A percentile compares a stretch with the other conserved stretches of the same genome.
Evolutionary conservation across 2,888 invertebrate species (phyloP).

Genomic region (Dyspetes luteomarginatus): DNA sequence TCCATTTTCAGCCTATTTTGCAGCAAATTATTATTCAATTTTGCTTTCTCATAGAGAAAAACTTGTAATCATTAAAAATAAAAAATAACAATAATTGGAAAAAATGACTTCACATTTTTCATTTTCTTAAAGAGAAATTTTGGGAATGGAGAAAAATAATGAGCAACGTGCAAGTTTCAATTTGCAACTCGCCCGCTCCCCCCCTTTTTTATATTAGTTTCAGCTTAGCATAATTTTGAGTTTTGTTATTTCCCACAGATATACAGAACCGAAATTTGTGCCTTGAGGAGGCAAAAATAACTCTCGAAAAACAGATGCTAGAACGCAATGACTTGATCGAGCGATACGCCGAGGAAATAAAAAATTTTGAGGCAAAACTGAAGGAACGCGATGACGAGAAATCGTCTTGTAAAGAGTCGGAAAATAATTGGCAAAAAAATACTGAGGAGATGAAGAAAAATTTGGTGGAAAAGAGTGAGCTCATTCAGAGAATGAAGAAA

Average conservation of each 20-base stretch:
- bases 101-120: no score
- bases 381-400: constrained; percentile 75
- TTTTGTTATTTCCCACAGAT: constrained; percentile 66
- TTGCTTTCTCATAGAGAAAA: not conserved
- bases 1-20: not conserved
- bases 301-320: constrained; percentile 79
- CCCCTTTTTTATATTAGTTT: no score
- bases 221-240: constrained; percentile 13
- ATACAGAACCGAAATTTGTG: constrained; percentile 75
- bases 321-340: constrained; percentile 78
- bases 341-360: constrained; percentile 79
- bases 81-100: no score
- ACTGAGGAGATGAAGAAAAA: constrained; percentile 79
- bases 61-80: no score
- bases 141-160: no score
- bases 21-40: no score
- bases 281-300: constrained; percentile 80
- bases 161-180: no score
- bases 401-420: constrained; percentile 71
- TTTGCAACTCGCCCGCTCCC: no score
- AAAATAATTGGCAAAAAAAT: constrained; percentile 77
- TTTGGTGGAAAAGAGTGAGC: constrained; percentile 79
- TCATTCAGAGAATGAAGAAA: constrained; percentile 80
- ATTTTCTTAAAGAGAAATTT: no score
- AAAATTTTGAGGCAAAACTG: constrained; percentile 72